Percentiles rank a stretch among this genome's conserved stretches.
phyloP scores from a whole-genome alignment of 1,140 invertebrate genomes.

The Panagrolaimus sp. region DNA sequence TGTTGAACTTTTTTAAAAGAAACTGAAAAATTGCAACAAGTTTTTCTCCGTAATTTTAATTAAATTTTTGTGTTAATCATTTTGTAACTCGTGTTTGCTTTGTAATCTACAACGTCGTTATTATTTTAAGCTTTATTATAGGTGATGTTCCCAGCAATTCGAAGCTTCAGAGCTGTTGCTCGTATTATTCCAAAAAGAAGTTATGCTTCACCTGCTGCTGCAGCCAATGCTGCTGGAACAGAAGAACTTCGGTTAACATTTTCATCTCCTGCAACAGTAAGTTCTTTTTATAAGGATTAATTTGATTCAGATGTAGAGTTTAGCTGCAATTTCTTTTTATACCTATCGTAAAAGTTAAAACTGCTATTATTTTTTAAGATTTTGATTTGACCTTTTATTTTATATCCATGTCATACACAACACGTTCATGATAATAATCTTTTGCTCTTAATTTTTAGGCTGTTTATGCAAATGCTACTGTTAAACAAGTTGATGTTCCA shows the following conservation, averaged over 20 bases:
- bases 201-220: conserved; percentile 38
- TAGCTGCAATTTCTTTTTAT: no score
- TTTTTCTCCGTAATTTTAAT: no score
- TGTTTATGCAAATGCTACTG: conserved; percentile 76
- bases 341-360: no score
- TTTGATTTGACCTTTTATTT: no score
- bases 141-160: conserved; percentile 1
- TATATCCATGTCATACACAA: no score
- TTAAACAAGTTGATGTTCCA: conserved; percentile 95
- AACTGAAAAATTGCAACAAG: neutral
- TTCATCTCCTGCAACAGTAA: conserved; percentile 43
- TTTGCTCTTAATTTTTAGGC: conserved; percentile 74
- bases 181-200: conserved; percentile 28
- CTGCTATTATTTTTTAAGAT: no score
- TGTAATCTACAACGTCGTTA: neutral
- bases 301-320: no score
- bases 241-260: conserved; percentile 48
- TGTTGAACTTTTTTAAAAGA: no score
- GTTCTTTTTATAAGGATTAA: neutral
- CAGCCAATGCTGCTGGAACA: conserved; percentile 17
- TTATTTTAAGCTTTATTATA: conserved; percentile 6
- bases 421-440: no score
- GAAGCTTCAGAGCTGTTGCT: conserved; percentile 5
- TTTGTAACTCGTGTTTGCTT: no score
- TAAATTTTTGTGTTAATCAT: no score